These are phyloP conservation scores for Myotis davidii DNA, from an alignment of 2,113 vertebrate species.

Conservation along the genomic window DNA sequence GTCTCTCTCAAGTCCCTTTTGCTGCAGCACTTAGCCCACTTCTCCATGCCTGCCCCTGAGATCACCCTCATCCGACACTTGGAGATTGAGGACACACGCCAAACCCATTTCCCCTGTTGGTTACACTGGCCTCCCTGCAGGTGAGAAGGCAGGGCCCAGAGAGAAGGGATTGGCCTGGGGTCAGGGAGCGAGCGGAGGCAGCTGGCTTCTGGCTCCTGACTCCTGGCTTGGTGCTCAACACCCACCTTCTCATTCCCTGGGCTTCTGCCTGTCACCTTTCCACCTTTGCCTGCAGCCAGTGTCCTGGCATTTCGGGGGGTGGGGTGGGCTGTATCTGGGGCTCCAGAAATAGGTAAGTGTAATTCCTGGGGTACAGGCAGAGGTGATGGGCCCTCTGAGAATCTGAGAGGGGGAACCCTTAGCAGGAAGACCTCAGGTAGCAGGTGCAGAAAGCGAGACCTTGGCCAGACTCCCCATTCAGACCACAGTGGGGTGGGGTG, in stretches of 20 bases:
- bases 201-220: neutral
- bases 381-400: neutral
- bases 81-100: neutral
- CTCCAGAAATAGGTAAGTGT: neutral
- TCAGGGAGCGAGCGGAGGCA: neutral
- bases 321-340: neutral
- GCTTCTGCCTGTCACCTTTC: neutral
- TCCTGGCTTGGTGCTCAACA: neutral
- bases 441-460: neutral
- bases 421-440: neutral
- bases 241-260: neutral
- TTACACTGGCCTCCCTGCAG: neutral
- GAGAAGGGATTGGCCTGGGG: neutral
- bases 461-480: neutral
- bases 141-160: neutral
- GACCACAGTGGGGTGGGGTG: neutral
- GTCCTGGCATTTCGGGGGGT: neutral
- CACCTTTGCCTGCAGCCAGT: neutral
- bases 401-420: neutral
- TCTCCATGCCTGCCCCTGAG: neutral
- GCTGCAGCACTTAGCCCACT: neutral
- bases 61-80: neutral
- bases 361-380: neutral
- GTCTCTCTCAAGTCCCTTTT: neutral
- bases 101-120: too few relatives aligned